Evolutionary conservation across 2,888 invertebrate genomes (phyloP).

Genomic region (Dendrolimus houi): DNA sequence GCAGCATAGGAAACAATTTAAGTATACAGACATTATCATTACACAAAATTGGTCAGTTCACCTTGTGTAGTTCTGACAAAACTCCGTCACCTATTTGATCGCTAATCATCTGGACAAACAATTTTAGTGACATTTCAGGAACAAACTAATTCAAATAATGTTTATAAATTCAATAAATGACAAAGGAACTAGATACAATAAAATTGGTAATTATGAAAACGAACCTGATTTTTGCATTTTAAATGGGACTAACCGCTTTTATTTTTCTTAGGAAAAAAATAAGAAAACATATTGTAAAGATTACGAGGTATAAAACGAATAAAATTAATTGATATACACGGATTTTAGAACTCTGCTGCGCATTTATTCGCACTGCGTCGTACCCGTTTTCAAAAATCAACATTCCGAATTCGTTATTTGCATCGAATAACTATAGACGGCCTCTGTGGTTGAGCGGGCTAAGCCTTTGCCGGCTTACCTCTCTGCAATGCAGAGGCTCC

Average conservation of each 20-base stretch:
- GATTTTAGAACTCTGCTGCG: no score
- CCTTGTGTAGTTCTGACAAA: slow-evolving; percentile 39
- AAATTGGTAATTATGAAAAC: no score
- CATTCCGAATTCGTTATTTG: no score
- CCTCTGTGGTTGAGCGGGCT: no score
- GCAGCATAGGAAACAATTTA: slow-evolving; percentile 9
- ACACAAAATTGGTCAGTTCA: slow-evolving; percentile 43
- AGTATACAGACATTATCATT: slow-evolving; percentile 13
- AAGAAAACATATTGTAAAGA: neutral
- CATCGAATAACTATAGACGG: no score
- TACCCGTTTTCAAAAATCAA: no score
- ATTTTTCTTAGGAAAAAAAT: no score
- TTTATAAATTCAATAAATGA: neutral
- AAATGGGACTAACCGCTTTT: no score
- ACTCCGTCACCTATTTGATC: slow-evolving; percentile 42
- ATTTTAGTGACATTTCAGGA: slow-evolving; percentile 24
- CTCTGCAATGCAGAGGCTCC: no score
- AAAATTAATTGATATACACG: neutral
- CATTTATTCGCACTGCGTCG: no score
- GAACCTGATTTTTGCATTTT: no score
- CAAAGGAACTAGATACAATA: neutral
- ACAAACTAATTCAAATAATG: slow-evolving; percentile 5
- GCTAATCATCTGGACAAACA: slow-evolving; percentile 53
- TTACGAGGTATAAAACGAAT: neutral
- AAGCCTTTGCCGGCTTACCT: no score